Evolutionary conservation across 2,888 invertebrate genomes (phyloP).

Genomic region (Lydus trimaculatus): DNA sequence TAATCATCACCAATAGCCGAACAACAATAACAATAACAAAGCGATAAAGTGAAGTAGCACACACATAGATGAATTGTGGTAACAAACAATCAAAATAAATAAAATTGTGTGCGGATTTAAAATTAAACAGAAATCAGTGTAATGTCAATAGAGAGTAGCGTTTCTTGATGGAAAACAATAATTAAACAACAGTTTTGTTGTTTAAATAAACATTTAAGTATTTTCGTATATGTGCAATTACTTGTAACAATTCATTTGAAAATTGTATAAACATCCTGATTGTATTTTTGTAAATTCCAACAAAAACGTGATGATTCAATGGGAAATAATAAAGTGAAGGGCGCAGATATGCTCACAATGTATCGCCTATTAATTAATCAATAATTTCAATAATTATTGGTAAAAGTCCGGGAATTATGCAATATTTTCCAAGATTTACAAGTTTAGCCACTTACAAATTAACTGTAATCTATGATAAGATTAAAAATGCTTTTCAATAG

Average conservation of each 20-base stretch:
- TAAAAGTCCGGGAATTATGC: neutral
- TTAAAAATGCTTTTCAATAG: no score
- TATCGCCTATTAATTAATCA: neutral
- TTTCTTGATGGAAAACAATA: neutral
- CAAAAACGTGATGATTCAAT: neutral
- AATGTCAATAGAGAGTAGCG: no score
- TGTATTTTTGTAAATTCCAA: neutral
- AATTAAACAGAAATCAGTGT: neutral
- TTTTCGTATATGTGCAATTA: neutral
- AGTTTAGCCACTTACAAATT: no score
- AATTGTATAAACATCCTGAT: constrained; percentile 8
- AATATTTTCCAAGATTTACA: neutral
- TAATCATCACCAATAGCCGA: neutral
- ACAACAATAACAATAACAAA: neutral
- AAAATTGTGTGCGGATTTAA: neutral
- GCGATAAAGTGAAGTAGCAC: neutral
- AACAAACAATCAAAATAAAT: neutral
- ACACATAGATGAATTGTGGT: neutral
- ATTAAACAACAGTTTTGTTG: neutral
- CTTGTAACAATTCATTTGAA: neutral
- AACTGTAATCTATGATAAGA: no score
- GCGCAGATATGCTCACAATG: neutral
- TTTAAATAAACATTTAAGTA: constrained; percentile 1
- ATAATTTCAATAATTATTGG: neutral
- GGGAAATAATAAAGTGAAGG: constrained; percentile 6